phyloP scores from a whole-genome alignment of 2,113 vertebrate genomes.

The Sarotherodon lohbergeri region DNA sequence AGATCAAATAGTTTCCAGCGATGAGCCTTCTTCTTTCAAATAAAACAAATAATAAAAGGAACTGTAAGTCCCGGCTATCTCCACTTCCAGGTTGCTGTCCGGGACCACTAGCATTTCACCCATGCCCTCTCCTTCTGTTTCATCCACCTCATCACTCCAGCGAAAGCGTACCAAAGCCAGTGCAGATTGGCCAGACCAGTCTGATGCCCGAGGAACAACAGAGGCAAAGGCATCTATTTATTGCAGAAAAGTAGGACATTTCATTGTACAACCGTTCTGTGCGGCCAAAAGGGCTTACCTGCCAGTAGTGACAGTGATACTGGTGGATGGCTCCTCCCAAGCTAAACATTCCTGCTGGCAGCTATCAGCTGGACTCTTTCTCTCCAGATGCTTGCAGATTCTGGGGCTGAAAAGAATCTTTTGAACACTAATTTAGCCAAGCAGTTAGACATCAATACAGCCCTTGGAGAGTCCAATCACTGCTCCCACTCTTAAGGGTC shows the following conservation, averaged over 20 bases:
- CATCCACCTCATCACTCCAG: background rate
- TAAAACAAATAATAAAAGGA: background rate
- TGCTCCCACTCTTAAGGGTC: background rate
- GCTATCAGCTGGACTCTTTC: background rate
- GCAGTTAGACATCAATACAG: background rate
- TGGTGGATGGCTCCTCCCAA: background rate
- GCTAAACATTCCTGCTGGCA: background rate
- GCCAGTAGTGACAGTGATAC: background rate
- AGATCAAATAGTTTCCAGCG: background rate
- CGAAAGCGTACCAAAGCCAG: background rate
- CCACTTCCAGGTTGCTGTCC: background rate
- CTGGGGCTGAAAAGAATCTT: background rate
- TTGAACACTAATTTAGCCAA: background rate
- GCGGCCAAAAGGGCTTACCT: rapidly evolving
- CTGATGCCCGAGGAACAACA: background rate
- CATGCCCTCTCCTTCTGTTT: rapidly evolving
- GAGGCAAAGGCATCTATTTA: background rate
- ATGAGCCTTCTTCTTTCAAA: background rate
- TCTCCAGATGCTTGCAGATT: background rate
- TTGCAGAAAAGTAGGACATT: background rate
- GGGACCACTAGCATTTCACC: rapidly evolving
- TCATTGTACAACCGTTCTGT: background rate
- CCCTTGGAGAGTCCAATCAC: background rate
- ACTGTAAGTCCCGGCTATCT: background rate
- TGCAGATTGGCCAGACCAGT: background rate